Conservation (phyloP, 2,888 invertebrate genomes). For the Leptopilina drosophilae region DNA sequence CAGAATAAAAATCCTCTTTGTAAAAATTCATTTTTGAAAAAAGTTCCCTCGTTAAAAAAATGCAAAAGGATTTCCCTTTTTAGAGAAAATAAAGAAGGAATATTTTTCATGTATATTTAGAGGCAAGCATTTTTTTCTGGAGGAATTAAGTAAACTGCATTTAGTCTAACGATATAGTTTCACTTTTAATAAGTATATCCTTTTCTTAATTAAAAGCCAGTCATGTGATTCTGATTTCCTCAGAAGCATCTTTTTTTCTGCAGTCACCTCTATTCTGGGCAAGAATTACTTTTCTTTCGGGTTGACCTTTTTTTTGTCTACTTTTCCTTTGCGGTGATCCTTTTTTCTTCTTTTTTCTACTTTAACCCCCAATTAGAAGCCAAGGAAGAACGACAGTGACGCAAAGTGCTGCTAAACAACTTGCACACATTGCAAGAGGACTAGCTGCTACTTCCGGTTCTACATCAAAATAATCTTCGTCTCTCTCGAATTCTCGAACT, state of each 20-base stretch:
- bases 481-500: slow-evolving; percentile 78
- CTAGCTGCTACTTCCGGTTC: slow-evolving; percentile 71
- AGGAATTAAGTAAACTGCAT: no score
- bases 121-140: no score
- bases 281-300: not conserved
- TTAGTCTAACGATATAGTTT: no score
- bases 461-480: slow-evolving; percentile 77
- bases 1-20: no score
- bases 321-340: not conserved
- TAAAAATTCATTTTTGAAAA: no score
- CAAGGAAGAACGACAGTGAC: slow-evolving; percentile 79
- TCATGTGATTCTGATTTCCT: no score
- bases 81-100: no score
- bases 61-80: no score
- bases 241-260: not conserved
- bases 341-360: not conserved
- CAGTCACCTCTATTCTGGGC: not conserved
- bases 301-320: not conserved
- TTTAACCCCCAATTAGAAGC: slow-evolving; percentile 77
- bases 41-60: no score
- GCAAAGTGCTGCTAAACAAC: slow-evolving; percentile 78
- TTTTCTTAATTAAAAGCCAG: no score
- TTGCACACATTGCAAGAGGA: slow-evolving; percentile 78
- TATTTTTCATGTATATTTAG: no score
- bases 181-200: no score